Evolutionary conservation across 2,113 vertebrate genomes (phyloP).

Genomic region (Ameiurus melas): DNA sequence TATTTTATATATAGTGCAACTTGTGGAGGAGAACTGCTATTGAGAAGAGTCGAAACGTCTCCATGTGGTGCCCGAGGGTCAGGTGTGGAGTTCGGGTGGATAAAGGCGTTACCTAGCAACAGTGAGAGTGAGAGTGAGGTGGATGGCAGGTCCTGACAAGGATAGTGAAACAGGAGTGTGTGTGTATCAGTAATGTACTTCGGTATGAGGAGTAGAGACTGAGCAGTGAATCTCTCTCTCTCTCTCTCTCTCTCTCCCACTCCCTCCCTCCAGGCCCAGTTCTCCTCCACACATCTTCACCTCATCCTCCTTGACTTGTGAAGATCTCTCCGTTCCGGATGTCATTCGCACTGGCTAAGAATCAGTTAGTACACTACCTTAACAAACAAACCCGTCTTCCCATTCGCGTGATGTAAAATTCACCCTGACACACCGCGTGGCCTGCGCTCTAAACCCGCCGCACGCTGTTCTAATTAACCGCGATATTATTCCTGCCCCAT

Average conservation of each 20-base stretch:
- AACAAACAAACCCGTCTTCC: neutral
- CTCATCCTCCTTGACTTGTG: neutral
- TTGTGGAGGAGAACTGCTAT: too few relatives aligned
- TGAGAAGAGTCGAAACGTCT: too few relatives aligned
- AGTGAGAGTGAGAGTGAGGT: too few relatives aligned
- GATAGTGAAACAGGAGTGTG: too few relatives aligned
- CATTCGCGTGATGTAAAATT: too few relatives aligned
- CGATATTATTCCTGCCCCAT: neutral
- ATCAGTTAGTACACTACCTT: slow-evolving; percentile 15
- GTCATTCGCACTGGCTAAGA: neutral
- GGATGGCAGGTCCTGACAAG: neutral
- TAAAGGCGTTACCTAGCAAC: neutral
- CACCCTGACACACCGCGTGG: too few relatives aligned
- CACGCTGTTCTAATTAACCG: neutral
- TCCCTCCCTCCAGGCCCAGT: neutral
- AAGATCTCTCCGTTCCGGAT: neutral
- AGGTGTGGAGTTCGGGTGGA: neutral
- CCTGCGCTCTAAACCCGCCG: too few relatives aligned
- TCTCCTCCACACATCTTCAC: neutral
- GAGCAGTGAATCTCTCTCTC: neutral
- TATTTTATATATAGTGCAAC: too few relatives aligned
- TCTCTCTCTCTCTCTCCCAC: too few relatives aligned
- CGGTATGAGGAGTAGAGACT: neutral
- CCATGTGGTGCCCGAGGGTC: too few relatives aligned
- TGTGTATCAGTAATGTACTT: neutral